These are phyloP conservation scores for Dascyllus trimaculatus DNA, from an alignment of 2,113 vertebrate genomes.

Conservation along the genomic window DNA sequence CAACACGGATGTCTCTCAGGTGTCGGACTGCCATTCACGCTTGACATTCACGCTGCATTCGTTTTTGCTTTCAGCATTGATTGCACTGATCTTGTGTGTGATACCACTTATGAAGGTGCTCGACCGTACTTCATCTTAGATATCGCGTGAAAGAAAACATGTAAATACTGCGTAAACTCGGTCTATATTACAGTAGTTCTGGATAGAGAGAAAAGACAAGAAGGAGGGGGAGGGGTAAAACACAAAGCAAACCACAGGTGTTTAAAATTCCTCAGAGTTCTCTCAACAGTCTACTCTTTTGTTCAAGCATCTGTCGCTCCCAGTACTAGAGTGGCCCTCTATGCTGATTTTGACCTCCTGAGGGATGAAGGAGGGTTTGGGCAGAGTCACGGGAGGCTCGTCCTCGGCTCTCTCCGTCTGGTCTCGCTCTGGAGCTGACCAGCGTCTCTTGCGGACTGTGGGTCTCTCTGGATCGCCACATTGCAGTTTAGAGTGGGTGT, in stretches of 20 bases:
- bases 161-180: constrained; percentile 93
- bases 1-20: constrained; percentile 30
- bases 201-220: constrained; percentile 77
- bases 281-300: constrained; percentile 69
- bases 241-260: constrained; percentile 67
- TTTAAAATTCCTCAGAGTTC: constrained; percentile 48
- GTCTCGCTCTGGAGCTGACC: constrained; percentile 96
- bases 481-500: constrained; percentile 85
- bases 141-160: constrained; percentile 91
- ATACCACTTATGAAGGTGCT: constrained; percentile 90
- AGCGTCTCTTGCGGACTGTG: constrained; percentile 93
- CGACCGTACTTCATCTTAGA: constrained; percentile 59
- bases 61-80: constrained; percentile 77
- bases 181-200: constrained; percentile 96
- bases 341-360: constrained; percentile 99
- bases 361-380: constrained; percentile 96
- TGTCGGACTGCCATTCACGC: constrained; percentile 52
- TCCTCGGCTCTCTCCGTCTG: constrained; percentile 94
- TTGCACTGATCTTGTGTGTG: constrained; percentile 82
- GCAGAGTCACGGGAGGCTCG: constrained; percentile 94
- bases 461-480: constrained; percentile 84
- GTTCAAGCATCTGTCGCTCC: constrained; percentile 87
- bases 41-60: constrained; percentile 74
- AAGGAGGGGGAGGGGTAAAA: constrained; percentile 58
- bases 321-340: constrained; percentile 96